Evolutionary conservation across 2,797 vertebrate genomes (phyloP), one percentile per base, ranked within the genome.

Genomic region (Xiphorhynchus erythropygius): DNA sequence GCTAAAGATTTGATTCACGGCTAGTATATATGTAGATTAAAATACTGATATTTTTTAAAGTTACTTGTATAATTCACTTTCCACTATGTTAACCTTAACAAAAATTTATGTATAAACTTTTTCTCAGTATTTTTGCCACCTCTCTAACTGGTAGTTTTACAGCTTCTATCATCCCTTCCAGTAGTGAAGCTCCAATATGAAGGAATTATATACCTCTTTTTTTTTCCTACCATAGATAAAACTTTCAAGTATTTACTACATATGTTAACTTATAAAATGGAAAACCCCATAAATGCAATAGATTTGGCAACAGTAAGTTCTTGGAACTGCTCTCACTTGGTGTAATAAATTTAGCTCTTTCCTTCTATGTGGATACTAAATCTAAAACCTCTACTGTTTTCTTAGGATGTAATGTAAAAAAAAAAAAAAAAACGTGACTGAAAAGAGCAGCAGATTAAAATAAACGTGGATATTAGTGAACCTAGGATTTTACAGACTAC

Each of bases 341-440:
- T 96, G 63, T 96, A 97, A 96, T 97, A 97, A 97, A 97, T 96
- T 96, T 97, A 97, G 97, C 93, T 97, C 94, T 96, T 97, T 94
- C 95, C 91, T 88, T 95, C 93, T 95, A 94, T 97, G 82, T 96
- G 93, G 96, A 94, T 97, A 95, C 94, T 95, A 97, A 96, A 97
- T 94, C 91, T 95, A 94, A 96, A 97, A 97, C 86, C 81, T 96
- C 91, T 93, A 88, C 90, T 91, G 89, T 94, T 96, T 97, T 95
- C 94, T 94, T 94, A 94, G 86, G 93, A 92, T 96, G 87, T 95
- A 96, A 94, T 87, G 96, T 96, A n/a, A 35, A 71, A 93, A 94
- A 94, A 95, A 95, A 35, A 35, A 96, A 93, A 89, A 62, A 93
- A 79, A 73, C 42, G 92, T 94, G 94, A 97, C 92, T 94, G 96